Evolutionary conservation across 2,113 vertebrate species (phyloP).

Genomic region (Pseudorhombus dupliciocellatus): DNA sequence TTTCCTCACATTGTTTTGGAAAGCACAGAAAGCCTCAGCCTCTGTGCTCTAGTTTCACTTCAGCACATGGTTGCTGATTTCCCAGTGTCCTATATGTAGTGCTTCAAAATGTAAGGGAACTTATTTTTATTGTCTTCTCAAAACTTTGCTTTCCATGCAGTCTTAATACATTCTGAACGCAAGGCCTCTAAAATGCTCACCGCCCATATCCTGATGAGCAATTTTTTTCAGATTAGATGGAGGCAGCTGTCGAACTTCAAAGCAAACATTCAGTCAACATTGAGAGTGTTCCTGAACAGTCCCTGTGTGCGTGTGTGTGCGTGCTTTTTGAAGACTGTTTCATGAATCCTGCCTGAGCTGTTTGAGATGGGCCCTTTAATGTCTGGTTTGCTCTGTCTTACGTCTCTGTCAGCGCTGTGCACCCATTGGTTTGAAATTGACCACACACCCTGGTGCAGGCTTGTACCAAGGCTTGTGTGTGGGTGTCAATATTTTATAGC

Average conservation of each 20-base stretch:
- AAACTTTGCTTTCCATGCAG: background rate
- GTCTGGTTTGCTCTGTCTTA: slow-evolving; percentile 47
- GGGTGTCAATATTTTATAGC: slow-evolving; percentile 17
- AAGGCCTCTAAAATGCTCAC: background rate
- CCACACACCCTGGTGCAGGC: slow-evolving; percentile 42
- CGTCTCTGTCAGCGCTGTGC: slow-evolving; percentile 30
- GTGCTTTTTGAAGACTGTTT: slow-evolving; percentile 49
- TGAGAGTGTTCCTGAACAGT: slow-evolving; percentile 37
- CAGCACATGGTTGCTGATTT: background rate
- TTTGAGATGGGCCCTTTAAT: slow-evolving; percentile 57
- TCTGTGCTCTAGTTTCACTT: slow-evolving; percentile 6
- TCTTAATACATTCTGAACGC: background rate
- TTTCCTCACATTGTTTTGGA: slow-evolving; percentile 76
- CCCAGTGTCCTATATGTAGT: fast-evolving
- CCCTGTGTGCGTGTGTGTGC: background rate
- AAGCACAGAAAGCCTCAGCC: slow-evolving; percentile 26
- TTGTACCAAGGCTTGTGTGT: slow-evolving; percentile 31
- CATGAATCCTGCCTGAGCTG: slow-evolving; percentile 35
- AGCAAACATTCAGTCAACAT: slow-evolving; percentile 51
- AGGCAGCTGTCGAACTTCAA: slow-evolving; percentile 71
- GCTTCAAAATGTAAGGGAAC: background rate
- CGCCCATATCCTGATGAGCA: slow-evolving; percentile 18
- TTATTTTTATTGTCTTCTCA: background rate
- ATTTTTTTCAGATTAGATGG: slow-evolving; percentile 44
- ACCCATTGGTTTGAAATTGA: slow-evolving; percentile 32